Conservation (phyloP, 2,797 vertebrate species). For the Carduelis carduelis region DNA sequence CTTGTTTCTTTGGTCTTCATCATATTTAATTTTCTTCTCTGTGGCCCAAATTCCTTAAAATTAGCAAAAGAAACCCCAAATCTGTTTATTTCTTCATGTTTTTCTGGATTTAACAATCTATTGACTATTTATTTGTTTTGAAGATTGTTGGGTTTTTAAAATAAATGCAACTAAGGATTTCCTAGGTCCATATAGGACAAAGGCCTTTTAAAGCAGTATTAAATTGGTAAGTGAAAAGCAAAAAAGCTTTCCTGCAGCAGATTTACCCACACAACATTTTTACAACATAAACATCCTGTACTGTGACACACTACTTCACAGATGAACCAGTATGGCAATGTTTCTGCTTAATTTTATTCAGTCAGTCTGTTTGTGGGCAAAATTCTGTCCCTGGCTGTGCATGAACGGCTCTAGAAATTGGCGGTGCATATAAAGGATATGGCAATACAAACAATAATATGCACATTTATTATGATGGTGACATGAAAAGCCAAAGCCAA, state of each 20-base stretch:
- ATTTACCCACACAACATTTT: not conserved
- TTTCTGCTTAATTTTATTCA: constrained; percentile 16
- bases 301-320: not conserved
- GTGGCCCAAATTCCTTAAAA: constrained; percentile 58
- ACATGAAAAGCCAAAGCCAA: constrained; percentile 54
- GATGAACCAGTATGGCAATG: not conserved
- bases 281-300: not conserved
- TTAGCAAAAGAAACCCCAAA: not conserved
- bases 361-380: not conserved
- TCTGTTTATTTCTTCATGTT: not conserved
- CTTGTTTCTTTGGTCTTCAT: constrained; percentile 75
- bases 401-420: not conserved
- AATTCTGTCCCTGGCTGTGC: not conserved
- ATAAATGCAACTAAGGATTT: not conserved
- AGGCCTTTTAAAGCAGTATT: not conserved
- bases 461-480: constrained; percentile 43
- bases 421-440: constrained; percentile 22
- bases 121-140: not conserved
- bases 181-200: not conserved
- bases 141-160: not conserved
- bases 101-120: not conserved
- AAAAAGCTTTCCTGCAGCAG: not conserved
- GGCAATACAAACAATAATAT: constrained; percentile 48
- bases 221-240: not conserved
- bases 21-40: constrained; percentile 52